Base-by-base conservation (phyloP, 2,888 invertebrate genomes). In the Rutpela maculata region DNA sequence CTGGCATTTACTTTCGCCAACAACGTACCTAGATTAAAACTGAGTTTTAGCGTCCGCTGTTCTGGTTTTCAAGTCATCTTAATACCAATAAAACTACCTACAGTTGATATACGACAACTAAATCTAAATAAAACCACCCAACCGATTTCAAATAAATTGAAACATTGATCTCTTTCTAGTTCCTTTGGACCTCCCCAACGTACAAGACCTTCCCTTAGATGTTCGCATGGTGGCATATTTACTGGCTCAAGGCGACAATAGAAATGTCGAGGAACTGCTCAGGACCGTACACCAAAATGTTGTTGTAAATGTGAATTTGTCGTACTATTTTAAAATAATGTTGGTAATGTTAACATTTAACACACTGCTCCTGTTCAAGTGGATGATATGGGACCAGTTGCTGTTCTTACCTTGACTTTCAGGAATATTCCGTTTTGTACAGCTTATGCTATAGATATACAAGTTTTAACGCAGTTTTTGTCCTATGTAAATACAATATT, bases 301-400 rank as follows among this genome's bases (percentile, higher is more conserved):
- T 35, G 79, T 84, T 18, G 83, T 86, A 12, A 84, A 85, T 71
- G 81, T 83, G 1, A 85, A 84, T 75, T 78, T 85, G 82, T 83
- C 85, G 22, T 84, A 82, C 57, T 84, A 85, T 77, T 85, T 84
- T 60, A 86, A 84, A 71, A 77, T 85, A 9, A 83, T 85, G 81
- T 78, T 86, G 74, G 74, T 86, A 15, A 78, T 86, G 79, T 81
- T 85, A 76, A 82, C 84, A 10, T 63, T 85, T 9, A 85, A 86
- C 69, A 83, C 83, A 3, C 69, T 85, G 62, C 65, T 85, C 43
- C 69, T 85, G 74, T 82, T 84, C 63, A 85, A 84, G 74, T 82
- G 81, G 78, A 74, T 84, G n/a, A 62, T 83, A 60, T 83, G 81
- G 83, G 84, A 84, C 67, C 80, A 79, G n/a, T 80, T 78, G 43